Evolutionary conservation across 2,113 vertebrate species (phyloP).

Genomic region (Catharus bicknelli): DNA sequence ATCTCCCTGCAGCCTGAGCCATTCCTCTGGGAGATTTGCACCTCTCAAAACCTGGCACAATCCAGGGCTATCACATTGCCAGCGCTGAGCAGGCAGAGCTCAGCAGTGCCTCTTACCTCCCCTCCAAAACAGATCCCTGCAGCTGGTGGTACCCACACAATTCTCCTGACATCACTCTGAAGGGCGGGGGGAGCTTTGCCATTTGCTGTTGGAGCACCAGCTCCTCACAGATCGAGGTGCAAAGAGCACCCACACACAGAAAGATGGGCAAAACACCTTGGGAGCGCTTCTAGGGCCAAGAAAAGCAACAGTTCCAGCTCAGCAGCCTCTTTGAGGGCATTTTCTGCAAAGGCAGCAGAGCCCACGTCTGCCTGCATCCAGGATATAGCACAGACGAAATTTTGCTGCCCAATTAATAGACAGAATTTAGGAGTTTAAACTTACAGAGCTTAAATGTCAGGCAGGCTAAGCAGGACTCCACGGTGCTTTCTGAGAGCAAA

Average conservation of each 20-base stretch:
- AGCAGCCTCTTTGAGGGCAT: background rate
- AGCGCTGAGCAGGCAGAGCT: background rate
- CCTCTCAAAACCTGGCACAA: background rate
- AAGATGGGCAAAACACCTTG: background rate
- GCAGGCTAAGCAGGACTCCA: background rate
- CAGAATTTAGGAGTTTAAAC: background rate
- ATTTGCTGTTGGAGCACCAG: background rate
- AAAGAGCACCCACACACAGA: background rate
- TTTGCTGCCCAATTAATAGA: background rate
- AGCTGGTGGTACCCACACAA: background rate
- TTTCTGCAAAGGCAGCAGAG: background rate
- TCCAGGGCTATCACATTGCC: background rate
- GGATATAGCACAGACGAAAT: background rate
- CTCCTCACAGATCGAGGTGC: accelerated
- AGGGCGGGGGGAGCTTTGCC: accelerated
- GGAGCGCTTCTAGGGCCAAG: background rate
- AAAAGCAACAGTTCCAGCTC: background rate
- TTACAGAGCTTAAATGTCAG: background rate
- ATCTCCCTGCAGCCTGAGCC: background rate
- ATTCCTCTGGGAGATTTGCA: background rate
- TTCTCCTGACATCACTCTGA: too few relatives aligned
- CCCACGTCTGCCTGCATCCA: background rate
- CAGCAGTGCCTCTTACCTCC: background rate
- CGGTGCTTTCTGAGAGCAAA: background rate
- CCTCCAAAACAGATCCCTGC: background rate